These are phyloP conservation scores for Drosophila ezoana DNA, from an alignment of 2,888 invertebrate species.

Conservation along the genomic window DNA sequence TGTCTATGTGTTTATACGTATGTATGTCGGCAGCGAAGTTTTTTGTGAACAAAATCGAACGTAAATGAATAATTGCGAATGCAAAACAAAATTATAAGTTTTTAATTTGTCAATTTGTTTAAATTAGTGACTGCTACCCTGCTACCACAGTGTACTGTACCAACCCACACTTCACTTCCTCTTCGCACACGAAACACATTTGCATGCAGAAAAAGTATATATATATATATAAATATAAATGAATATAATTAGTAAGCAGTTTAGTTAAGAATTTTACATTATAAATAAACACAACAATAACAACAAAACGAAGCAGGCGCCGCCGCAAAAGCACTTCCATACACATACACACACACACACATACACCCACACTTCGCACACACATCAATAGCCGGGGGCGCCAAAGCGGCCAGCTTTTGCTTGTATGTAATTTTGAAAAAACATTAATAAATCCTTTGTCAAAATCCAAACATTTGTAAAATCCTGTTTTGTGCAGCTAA, in stretches of 20 bases:
- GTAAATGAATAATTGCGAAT: slow-evolving; percentile 34
- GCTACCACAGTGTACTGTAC: slow-evolving; percentile 19
- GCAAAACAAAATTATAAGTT: slow-evolving; percentile 32
- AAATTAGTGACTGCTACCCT: slow-evolving; percentile 23
- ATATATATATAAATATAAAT: slow-evolving; percentile 73
- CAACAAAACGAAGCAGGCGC: slow-evolving; percentile 53
- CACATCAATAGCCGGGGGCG: slow-evolving; percentile 38
- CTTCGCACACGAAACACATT: slow-evolving; percentile 63
- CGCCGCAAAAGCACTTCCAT: slow-evolving; percentile 30
- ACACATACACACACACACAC: slow-evolving; percentile 32
- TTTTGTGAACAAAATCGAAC: slow-evolving; percentile 45
- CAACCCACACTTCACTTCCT: slow-evolving; percentile 30
- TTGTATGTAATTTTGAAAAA: slow-evolving; percentile 66
- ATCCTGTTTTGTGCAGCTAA: slow-evolving; percentile 75
- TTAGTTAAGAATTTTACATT: slow-evolving; percentile 80
- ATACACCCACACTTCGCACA: slow-evolving; percentile 32
- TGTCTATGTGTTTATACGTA: slow-evolving; percentile 60
- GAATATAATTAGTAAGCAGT: slow-evolving; percentile 77
- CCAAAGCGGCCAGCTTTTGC: slow-evolving; percentile 67
- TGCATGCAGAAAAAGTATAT: slow-evolving; percentile 66
- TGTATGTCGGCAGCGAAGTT: slow-evolving; percentile 46
- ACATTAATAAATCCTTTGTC: slow-evolving; percentile 36
- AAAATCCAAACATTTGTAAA: slow-evolving; percentile 64
- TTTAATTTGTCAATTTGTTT: slow-evolving; percentile 41
- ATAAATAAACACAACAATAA: slow-evolving; percentile 51